Base-by-base conservation (phyloP, 2,888 invertebrate species). In the Anagyrus pseudococci region DNA sequence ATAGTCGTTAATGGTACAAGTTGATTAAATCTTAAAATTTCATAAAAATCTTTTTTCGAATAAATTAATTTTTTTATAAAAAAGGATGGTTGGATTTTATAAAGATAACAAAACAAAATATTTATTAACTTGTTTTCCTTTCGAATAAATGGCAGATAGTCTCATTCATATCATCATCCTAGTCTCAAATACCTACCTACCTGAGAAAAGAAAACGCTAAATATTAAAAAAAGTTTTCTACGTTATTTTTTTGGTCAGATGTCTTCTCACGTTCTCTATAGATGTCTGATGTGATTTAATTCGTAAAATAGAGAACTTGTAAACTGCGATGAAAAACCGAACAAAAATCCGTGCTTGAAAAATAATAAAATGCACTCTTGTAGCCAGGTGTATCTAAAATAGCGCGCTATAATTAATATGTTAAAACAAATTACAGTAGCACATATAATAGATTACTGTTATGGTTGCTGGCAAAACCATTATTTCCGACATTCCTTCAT, bases 381-480 rank as follows among this genome's bases (percentile, higher is more conserved):
- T 67, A 70, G 66, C 64, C 64, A 69, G 64, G 62, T 68, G 68
- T 70, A 70, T 50, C 54, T 63, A 68, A 69, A 37, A 66, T 70
- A 64, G 67, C 58, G 68, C 33, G 54, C 55, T 65, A 62, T 58
- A 67, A 65, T n/a, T 72, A 68, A 61, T 64, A 68, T 62, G 63
- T 71, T 67, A 69, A 69, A 63, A 17, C 17, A 67, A 71, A 70
- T 52, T 66, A 62, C 58, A 50, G 65, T 70, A 72, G 73, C 72
- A 73, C 69, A 68, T 69, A 70, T 68, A 68, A 71, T 73, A 73
- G 70, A 69, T 68, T 71, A 74, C 68, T 68, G 62, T 71, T 68
- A 74, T 71, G 75, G 75, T 71, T 71, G 73, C 75, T 70, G 68
- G 64, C 43, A 61, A 66, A 62, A 62, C 66, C 62, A 66, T 62